Conservation (phyloP, 2,113 vertebrate genomes). For the Miniopterus natalensis region DNA sequence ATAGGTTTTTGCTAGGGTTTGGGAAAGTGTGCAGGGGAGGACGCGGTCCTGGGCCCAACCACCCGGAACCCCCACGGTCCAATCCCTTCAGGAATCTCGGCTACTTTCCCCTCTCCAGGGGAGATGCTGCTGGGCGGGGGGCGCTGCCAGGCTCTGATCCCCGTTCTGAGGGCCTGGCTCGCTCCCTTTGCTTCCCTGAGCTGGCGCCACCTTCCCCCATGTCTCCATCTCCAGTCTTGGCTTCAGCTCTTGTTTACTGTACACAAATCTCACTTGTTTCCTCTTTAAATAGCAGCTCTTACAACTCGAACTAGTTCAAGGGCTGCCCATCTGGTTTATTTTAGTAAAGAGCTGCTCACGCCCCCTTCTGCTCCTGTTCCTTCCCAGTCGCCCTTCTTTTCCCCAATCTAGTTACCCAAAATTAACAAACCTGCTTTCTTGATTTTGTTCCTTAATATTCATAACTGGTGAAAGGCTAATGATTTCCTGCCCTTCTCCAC, state of each 20-base stretch:
- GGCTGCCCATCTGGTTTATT: slow-evolving; percentile 56
- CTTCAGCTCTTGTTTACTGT: slow-evolving; percentile 59
- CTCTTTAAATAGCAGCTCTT: slow-evolving; percentile 57
- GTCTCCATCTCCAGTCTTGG: background rate
- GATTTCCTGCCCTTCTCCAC: background rate
- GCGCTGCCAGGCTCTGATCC: background rate
- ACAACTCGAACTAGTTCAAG: slow-evolving; percentile 63
- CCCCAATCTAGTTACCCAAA: background rate
- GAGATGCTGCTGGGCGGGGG: fast-evolving
- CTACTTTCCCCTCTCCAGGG: fast-evolving
- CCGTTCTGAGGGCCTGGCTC: background rate
- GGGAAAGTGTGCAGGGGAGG: background rate
- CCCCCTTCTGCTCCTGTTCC: background rate
- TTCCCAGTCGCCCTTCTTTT: background rate
- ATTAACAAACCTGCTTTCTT: background rate
- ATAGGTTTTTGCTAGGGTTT: background rate
- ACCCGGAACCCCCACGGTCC: no score
- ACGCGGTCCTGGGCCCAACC: background rate
- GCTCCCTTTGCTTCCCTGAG: background rate
- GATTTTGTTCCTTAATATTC: slow-evolving; percentile 37
- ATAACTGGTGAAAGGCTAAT: background rate
- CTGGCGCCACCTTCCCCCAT: no score
- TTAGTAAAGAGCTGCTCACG: slow-evolving; percentile 54
- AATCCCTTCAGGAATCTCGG: no score
- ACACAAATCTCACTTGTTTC: slow-evolving; percentile 69